These are phyloP conservation scores for Drosophila pegasa DNA, from an alignment of 2,888 invertebrate species.

Conservation along the genomic window DNA sequence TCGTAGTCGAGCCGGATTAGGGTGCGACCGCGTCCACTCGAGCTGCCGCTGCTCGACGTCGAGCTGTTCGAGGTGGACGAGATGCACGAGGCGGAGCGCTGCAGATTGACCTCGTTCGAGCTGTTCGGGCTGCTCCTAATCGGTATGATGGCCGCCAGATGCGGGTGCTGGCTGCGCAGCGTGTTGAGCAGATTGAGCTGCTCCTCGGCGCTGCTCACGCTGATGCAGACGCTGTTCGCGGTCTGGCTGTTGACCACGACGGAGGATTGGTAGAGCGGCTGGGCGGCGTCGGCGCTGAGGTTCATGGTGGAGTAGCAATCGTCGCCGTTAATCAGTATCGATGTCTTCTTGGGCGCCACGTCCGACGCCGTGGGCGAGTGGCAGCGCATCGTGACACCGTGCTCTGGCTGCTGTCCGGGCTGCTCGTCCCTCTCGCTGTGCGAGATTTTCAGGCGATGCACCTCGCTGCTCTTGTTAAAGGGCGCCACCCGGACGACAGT, in stretches of 20 bases:
- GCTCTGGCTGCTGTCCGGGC: conserved; percentile 32
- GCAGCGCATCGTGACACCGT: conserved; percentile 38
- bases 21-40: conserved; percentile 81
- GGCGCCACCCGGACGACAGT: conserved; percentile 86
- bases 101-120: conserved; percentile 69
- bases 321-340: conserved; percentile 90
- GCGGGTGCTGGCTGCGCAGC: conserved; percentile 76
- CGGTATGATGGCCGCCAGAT: conserved; percentile 85
- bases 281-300: conserved; percentile 87
- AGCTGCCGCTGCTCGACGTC: conserved; percentile 72
- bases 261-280: conserved; percentile 90
- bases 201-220: conserved; percentile 83
- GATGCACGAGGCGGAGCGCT: conserved; percentile 83
- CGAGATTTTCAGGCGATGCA: conserved; percentile 86
- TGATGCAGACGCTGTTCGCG: conserved; percentile 88
- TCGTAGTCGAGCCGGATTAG: conserved; percentile 83
- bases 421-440: conserved; percentile 85
- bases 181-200: conserved; percentile 82
- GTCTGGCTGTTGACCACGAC: conserved; percentile 87
- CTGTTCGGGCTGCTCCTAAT: conserved; percentile 79
- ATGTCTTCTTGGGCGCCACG: conserved; percentile 87
- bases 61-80: conserved; percentile 79
- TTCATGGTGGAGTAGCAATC: conserved; percentile 92
- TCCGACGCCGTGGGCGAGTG: conserved; percentile 31
- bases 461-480: conserved; percentile 83